Base-by-base conservation (phyloP, 92 coral and sea anemone genomes). In the Isaurus tuberculatus region DNA sequence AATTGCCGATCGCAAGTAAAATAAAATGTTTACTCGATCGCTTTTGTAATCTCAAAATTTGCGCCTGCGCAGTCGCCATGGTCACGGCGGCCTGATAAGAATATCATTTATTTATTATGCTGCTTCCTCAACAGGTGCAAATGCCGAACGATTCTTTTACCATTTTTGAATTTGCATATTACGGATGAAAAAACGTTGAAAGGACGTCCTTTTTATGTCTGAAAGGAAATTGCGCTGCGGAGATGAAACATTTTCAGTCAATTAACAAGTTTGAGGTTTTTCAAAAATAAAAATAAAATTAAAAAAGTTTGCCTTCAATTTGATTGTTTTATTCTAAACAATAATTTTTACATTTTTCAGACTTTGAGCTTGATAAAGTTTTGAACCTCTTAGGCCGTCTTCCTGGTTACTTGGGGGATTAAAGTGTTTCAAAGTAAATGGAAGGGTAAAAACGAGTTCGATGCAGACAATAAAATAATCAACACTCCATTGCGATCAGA, bases 61-160 rank as follows among this genome's bases (percentile, higher is more conserved):
- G 70, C 82, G 51, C 69, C 2, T 77, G 82, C 82, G 82, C 82
- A 77, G 53, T 77, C 70, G 57, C 70, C 27, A 77, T 58, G 82
- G 55, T 36, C 49, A 57, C 68, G 33, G 25, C 70, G 46, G 8
- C 6, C 33, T 3, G 82, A 77, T 77, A 77, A 77, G 82, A 77
- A 34, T 58, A 77, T 77, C 15, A 58, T 77, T 77, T 77, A 77
- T 77, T 77, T 14, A 77, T 60, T 77, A 15, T 34, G 82, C 82
- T 27, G 60, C 27, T n/a, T 77, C 53, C 25, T 17, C 51, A 60
- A 43, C 82, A 77, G 82, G 82, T 77, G 82, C 65, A 33, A 32
- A 34, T 48, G 82, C 22, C 33, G 67, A 9, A 42, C 31, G 48
- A 58, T 37, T 36, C 69, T 8, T 33, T 77, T 77, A 16, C 34